These are phyloP conservation scores for Druon quercuslanigerum DNA, from an alignment of 1,140 invertebrate species.

Conservation along the genomic window DNA sequence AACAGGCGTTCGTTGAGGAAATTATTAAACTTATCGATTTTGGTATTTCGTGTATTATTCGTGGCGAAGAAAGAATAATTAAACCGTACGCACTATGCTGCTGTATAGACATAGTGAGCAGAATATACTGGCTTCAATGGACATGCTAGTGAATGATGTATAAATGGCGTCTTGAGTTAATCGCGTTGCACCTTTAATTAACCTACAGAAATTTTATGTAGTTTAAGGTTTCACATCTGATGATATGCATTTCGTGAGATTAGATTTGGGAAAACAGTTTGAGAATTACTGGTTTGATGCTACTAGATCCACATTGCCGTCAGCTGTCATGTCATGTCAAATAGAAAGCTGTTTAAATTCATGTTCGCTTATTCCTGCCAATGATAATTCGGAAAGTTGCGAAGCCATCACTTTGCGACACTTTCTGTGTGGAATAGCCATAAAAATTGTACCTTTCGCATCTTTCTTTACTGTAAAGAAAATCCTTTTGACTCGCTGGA, in stretches of 20 bases:
- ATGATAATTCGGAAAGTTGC: too few species aligned
- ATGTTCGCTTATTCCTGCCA: too few species aligned
- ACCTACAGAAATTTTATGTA: background rate
- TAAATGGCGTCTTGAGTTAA: background rate
- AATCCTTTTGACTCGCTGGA: too few species aligned
- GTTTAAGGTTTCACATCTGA: background rate
- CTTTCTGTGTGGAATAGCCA: too few species aligned
- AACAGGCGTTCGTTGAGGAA: background rate
- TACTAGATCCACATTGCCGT: background rate
- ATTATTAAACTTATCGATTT: background rate
- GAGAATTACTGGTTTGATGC: background rate
- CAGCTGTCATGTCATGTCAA: too few species aligned
- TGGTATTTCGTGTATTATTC: conserved; percentile 20
- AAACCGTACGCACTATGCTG: conserved; percentile 11
- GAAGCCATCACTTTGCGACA: too few species aligned
- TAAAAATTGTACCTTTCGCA: too few species aligned
- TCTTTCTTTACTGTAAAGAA: too few species aligned
- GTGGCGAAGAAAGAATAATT: background rate
- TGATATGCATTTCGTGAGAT: background rate
- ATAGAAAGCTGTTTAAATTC: too few species aligned
- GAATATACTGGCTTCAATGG: background rate
- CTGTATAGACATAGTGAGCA: background rate
- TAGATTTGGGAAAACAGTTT: background rate
- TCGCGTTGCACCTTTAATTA: background rate
- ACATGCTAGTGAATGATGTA: background rate